Base-by-base conservation (phyloP, 2,797 vertebrate genomes). In the Enteromius afrohamiltoni region DNA sequence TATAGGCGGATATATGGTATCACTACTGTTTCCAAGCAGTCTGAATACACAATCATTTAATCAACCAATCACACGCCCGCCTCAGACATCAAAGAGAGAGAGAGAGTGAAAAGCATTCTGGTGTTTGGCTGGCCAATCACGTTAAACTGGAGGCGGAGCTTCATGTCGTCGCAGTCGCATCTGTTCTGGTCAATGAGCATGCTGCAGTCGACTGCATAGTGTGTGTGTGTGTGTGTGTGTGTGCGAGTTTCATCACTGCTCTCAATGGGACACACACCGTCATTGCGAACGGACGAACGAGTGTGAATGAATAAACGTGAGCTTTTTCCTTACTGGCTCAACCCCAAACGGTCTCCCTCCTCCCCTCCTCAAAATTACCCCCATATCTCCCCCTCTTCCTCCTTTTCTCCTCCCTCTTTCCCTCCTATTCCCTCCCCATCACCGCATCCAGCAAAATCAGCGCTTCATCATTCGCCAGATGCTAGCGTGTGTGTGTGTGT, bases 91-190 rank as follows among this genome's bases (percentile, higher is more conserved):
- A 91, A 89, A 92, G 88, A 85, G 88, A 86, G 87, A 86, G 87
- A 89, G 92, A 93, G 93, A 93, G 91, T 86, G 91, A 93, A 17
- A 64, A 75, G 21, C 45, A 34, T 67, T 40, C 29, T 17, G 26
- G n/a, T 68, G 68, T 68, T 40, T 29, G 17, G 45, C 34, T 3
- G 58, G 29, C 85, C 85, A 81, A 84, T 84, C 65, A 11, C 34
- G 31, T 26, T 19, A 23, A 34, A 7, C 55, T 37, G 26, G 47
- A 42, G 85, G 85, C 10, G 73, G 71, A 26, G 51, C 80, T 78
- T 85, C 40, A 21, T 42, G 31, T 45, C 87, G 80, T 85, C 23
- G 75, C 75, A 83, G 62, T 67, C 64, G 37, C 79, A 87, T 83
- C 75, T 71, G 80, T 84, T 88, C 65, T 77, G 76, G 85, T 85